Evolutionary conservation across 2,888 invertebrate genomes (phyloP).

Genomic region (Desoria tigrina): DNA sequence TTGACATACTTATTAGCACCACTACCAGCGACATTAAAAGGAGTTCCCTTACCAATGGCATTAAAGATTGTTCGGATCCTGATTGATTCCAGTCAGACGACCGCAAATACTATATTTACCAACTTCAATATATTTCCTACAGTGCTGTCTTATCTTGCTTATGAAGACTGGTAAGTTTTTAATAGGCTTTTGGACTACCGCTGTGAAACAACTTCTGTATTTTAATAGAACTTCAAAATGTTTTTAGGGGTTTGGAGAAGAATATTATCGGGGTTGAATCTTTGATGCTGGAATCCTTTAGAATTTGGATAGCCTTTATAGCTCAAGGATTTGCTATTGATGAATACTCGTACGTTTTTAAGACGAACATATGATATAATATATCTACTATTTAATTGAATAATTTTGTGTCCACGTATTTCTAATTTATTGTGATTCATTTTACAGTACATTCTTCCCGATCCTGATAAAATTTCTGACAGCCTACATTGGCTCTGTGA

Average conservation of each 20-base stretch:
- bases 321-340: conserved; percentile 32
- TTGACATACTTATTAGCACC: no score
- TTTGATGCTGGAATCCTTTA: conserved; percentile 38
- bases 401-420: no score
- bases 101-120: conserved; percentile 30
- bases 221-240: no score
- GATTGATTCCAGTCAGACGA: conserved; percentile 24
- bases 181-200: no score
- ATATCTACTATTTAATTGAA: no score
- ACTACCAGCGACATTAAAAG: conserved; percentile 14
- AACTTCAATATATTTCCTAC: conserved; percentile 32
- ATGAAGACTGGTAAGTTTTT: conserved; percentile 38
- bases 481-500: conserved; percentile 17
- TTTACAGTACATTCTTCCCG: conserved; percentile 42
- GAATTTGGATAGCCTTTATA: conserved; percentile 36
- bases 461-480: conserved; percentile 38
- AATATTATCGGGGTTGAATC: conserved; percentile 28
- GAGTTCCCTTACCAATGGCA: conserved; percentile 28
- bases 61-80: conserved; percentile 39
- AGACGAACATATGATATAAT: no score
- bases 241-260: conserved; percentile 16
- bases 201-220: no score
- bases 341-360: conserved; percentile 40
- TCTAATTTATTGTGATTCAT: no score
- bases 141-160: conserved; percentile 36